Evolutionary conservation across 2,888 invertebrate species (phyloP), one percentile per base, ranked within the genome.

Genomic region (Tetragonula carbonaria): DNA sequence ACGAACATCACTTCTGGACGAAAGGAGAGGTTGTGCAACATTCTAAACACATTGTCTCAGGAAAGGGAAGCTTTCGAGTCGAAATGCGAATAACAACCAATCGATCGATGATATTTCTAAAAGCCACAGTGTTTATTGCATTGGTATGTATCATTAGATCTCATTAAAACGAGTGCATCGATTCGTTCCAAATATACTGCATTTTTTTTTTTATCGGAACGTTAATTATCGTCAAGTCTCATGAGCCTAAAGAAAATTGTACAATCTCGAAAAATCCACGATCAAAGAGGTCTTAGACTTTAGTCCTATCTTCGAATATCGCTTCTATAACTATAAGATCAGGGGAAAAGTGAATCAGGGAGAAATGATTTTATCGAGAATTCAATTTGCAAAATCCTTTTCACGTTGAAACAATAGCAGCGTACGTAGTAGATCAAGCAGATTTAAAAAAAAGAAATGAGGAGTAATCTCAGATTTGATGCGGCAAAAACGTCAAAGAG

Each of bases 11-110:
- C 53, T 55, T 65, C 65, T 28, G 63, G 16, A 53, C 45, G 62
- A 51, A 71, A 53, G 21, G 6, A 55, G 33, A 38, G 33, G 78
- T 88, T 74, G 62, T 88, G 78, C 83, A 83, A 88, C 76, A 68
- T 88, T 87, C 78, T 83, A 80, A 88, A 76, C 87, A 72, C 76
- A 67, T 80, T 82, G 71, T 74, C 78, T 57, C 62, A 28, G 53
- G 21, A 38, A 16, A 14, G 50, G 21, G 38, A 11, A 2, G 45
- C 55, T 75, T 28, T n/a, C 74, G 62, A 75, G 45, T 72, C 28
- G 66, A 16, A 38, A 23, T 66, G 14, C 50, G 23, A 18, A 78
- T 28, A 13, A 50, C 72, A n/a, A 18, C n/a, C 16, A 53, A 45
- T 45, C 55, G 45, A 53, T 45, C 57, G 51, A 55, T 21, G 51